These are phyloP conservation scores for Drosophila multiciliata DNA, from an alignment of 2,888 invertebrate genomes.

Conservation along the genomic window DNA sequence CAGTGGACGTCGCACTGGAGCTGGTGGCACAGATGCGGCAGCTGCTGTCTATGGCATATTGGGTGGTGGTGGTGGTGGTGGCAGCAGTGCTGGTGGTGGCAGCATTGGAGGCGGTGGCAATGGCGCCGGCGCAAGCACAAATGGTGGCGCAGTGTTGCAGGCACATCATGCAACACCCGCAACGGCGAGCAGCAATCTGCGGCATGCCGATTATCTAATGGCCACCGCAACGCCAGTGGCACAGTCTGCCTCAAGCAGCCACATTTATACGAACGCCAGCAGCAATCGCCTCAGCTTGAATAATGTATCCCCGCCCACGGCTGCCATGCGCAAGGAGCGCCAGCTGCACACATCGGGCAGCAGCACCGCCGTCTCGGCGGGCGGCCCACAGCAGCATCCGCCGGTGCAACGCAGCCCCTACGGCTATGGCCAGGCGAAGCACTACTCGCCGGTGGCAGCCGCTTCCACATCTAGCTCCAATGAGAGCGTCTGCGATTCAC, in stretches of 20 bases:
- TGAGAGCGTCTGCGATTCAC: slow-evolving; percentile 92
- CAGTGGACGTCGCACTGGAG: slow-evolving; percentile 74
- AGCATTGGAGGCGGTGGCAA: not conserved
- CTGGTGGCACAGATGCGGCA: slow-evolving; percentile 49
- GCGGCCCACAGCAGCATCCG: slow-evolving; percentile 76
- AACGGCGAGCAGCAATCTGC: slow-evolving; percentile 74
- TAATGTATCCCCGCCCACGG: slow-evolving; percentile 82
- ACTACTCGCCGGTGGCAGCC: slow-evolving; percentile 83
- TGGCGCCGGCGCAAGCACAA: slow-evolving; percentile 60
- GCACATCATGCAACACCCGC: slow-evolving; percentile 83
- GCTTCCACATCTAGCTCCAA: slow-evolving; percentile 92
- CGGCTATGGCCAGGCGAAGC: slow-evolving; percentile 82
- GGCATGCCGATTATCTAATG: slow-evolving; percentile 82
- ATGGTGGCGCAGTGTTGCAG: slow-evolving; percentile 70
- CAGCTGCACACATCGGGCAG: slow-evolving; percentile 64
- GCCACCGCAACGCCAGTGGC: slow-evolving; percentile 80
- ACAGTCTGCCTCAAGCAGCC: slow-evolving; percentile 70
- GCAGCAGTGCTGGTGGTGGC: slow-evolving; percentile 25
- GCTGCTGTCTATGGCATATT: slow-evolving; percentile 70
- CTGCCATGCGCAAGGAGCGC: slow-evolving; percentile 81
- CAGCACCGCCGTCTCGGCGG: slow-evolving; percentile 40
- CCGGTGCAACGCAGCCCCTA: slow-evolving; percentile 80
- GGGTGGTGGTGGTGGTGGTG: slow-evolving; percentile 10
- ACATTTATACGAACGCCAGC: slow-evolving; percentile 67
- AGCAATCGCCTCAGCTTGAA: slow-evolving; percentile 79